Conservation (phyloP, 2,888 invertebrate species). For the Pandemis corylana region DNA sequence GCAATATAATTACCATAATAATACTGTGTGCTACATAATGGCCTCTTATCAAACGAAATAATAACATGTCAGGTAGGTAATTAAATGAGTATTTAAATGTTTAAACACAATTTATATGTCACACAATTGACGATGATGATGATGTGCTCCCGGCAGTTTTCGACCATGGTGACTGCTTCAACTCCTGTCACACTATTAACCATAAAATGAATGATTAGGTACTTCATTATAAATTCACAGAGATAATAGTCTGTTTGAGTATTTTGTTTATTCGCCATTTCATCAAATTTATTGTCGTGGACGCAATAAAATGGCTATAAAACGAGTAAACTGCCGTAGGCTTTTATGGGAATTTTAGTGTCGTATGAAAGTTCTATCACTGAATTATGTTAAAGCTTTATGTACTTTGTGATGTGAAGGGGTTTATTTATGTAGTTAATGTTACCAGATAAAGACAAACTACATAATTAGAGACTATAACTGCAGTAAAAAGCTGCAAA, state of each 20-base stretch:
- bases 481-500: too few species aligned
- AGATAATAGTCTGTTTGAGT: slow-evolving; percentile 15
- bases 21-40: too few species aligned
- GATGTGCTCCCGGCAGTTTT: too few species aligned
- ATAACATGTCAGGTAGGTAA: too few species aligned
- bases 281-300: slow-evolving; percentile 27
- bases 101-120: too few species aligned
- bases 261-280: slow-evolving; percentile 33
- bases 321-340: slow-evolving; percentile 19
- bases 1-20: too few species aligned
- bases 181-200: not conserved
- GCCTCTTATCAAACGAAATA: too few species aligned
- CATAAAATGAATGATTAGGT: not conserved
- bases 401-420: slow-evolving; percentile 14
- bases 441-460: not conserved
- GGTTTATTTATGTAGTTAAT: not conserved
- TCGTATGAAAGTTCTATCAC: slow-evolving; percentile 4
- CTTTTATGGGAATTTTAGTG: slow-evolving; percentile 35
- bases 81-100: too few species aligned
- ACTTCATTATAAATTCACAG: slow-evolving; percentile 4
- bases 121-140: too few species aligned
- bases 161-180: too few species aligned
- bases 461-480: not conserved
- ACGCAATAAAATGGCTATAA: slow-evolving; percentile 25
- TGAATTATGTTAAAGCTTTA: slow-evolving; percentile 11